phyloP scores from a whole-genome alignment of 2,797 vertebrate genomes.

The Chiroxiphia lanceolata region DNA sequence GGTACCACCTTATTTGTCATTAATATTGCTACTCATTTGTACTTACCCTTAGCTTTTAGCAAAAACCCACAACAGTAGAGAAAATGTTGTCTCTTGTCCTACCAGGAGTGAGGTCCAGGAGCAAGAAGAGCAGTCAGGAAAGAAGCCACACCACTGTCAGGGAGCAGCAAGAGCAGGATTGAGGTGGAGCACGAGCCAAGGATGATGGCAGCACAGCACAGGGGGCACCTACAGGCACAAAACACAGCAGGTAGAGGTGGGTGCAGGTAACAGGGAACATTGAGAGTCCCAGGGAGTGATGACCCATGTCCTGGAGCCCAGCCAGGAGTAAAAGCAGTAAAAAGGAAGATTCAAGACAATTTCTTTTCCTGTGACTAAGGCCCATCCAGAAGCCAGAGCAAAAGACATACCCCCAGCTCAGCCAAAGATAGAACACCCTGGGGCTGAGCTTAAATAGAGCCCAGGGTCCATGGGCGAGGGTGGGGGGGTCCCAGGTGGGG shows the following conservation, averaged over 20 bases:
- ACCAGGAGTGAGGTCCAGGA: not conserved
- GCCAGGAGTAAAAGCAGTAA: not conserved
- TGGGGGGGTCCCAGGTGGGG: not conserved
- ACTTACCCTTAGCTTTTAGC: not conserved
- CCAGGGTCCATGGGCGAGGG: not conserved
- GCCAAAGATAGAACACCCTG: rapidly evolving
- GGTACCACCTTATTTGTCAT: not conserved
- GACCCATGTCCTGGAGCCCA: rapidly evolving
- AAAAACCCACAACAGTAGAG: not conserved
- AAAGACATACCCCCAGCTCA: rapidly evolving
- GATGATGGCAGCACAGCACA: not conserved
- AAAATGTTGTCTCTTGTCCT: not conserved
- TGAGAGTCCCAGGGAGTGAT: not conserved
- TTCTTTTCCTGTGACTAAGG: rapidly evolving
- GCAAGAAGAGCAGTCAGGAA: not conserved
- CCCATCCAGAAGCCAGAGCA: not conserved
- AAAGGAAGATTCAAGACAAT: rapidly evolving
- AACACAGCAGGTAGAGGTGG: not conserved
- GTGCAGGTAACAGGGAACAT: not conserved
- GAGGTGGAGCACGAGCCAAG: not conserved
- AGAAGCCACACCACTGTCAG: not conserved
- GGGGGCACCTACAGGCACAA: not conserved
- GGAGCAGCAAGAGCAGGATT: not conserved
- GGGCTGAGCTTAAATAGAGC: not conserved
- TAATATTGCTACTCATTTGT: not conserved